Conservation (phyloP, 2,797 vertebrate species). For the Myotis pilosus region DNA sequence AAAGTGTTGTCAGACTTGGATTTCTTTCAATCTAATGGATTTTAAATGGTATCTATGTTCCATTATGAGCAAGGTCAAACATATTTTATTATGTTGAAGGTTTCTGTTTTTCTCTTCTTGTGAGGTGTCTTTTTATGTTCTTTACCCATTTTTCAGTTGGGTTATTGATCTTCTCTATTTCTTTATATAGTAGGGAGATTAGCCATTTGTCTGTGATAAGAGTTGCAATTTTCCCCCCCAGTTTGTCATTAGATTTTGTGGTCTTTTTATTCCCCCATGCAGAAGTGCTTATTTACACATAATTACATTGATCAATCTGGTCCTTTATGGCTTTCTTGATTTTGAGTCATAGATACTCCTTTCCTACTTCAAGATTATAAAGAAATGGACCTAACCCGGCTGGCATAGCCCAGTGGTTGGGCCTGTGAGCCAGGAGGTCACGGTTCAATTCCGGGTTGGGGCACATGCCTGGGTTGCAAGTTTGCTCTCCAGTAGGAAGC, state of each 20-base stretch:
- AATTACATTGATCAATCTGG: neutral
- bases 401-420: too few species aligned
- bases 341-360: neutral
- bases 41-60: neutral
- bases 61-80: neutral
- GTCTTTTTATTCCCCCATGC: neutral
- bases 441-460: too few species aligned
- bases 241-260: neutral
- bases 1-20: neutral
- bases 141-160: neutral
- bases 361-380: neutral
- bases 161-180: neutral
- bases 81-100: neutral
- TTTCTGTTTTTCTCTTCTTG: constrained; percentile 7
- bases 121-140: neutral
- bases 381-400: neutral
- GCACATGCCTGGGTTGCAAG: too few species aligned
- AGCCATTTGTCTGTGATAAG: neutral
- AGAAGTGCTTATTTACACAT: neutral
- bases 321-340: neutral
- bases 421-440: too few species aligned
- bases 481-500: too few species aligned
- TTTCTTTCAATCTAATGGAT: neutral
- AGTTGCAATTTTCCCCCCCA: neutral
- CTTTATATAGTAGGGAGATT: neutral